Evolutionary conservation across 2,797 vertebrate genomes (phyloP), one percentile per base, ranked within the genome.

Genomic region (Pteropus rufus): DNA sequence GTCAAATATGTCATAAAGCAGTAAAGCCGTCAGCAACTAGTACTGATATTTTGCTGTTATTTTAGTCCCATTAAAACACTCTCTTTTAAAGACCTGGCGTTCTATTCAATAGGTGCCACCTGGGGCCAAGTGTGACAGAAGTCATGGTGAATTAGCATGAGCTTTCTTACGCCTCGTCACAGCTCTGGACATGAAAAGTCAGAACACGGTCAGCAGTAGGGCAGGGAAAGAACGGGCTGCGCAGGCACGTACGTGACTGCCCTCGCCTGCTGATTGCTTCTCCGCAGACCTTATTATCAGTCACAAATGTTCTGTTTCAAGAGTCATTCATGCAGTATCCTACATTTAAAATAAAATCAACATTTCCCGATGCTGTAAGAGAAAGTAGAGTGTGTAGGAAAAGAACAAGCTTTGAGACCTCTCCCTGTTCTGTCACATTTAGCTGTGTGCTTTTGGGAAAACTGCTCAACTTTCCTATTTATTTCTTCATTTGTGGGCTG

Each of bases 81-180:
- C 60, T 83, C 73, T 70, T 82, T 46, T 70, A 69, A 76, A 91
- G 94, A 90, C 75, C 67, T 39, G 92, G 69, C 11, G 1, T 46
- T 23, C 24, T 95, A 6, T 77, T 96, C 75, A 18, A 67, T 4
- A 15, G 19, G 58, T 4, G 82, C 93, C 18, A 41, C 3, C 3
- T 31, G 62, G 39, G 10, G 79, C 73, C n/a, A 7, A 44, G 36
- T 0, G 2, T 26, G 31, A 44, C 70, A 84, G 67, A 85, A 64
- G 64, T 60, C 79, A 29, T 0, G 14, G 29, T 60, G 54, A 80
- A n/a, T 79, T 52, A 64, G 54, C 39, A 0, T 2, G 49, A 79
- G n/a, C 72, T 80, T 67, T 81, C 58, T 82, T 15, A 67, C 4
- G 79, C 70, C 34, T 64, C 31, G 49, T 24, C 86, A 41, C n/a